A percentile compares a stretch with the other conserved stretches of the same genome.
Conservation (phyloP, 2,113 vertebrate species). For the Hippocampus mohnikei region DNA sequence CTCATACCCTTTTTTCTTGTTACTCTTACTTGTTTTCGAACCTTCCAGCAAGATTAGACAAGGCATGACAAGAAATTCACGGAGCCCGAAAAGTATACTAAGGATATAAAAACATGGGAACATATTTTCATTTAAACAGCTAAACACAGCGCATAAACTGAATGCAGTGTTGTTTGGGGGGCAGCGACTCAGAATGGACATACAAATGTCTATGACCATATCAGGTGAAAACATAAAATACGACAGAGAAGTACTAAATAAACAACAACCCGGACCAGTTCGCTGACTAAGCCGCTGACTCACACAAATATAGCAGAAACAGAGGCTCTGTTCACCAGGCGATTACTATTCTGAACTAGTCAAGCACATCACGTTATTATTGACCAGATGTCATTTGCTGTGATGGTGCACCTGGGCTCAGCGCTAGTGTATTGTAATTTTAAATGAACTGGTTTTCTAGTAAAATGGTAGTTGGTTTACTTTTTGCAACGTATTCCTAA, state of each 20-base stretch:
- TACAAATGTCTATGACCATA: too few relatives aligned
- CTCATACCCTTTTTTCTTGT: slow-evolving; percentile 45
- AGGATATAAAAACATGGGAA: background rate
- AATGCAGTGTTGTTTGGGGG: background rate
- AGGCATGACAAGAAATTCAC: slow-evolving; percentile 29
- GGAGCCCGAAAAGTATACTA: slow-evolving; percentile 8
- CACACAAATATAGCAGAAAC: background rate
- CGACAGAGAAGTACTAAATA: background rate
- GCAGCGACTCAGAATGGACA: too few relatives aligned
- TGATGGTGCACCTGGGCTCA: background rate
- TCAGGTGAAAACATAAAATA: background rate
- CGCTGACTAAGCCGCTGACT: background rate
- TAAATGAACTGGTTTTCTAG: background rate
- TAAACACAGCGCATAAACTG: background rate
- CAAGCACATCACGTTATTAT: background rate
- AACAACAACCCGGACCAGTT: background rate
- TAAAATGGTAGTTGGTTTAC: background rate
- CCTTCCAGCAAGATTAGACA: slow-evolving; percentile 42
- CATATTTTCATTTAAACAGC: background rate
- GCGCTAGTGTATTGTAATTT: background rate
- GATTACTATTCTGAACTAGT: background rate
- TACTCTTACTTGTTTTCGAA: slow-evolving; percentile 47
- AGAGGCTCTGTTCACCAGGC: background rate
- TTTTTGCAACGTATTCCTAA: background rate
- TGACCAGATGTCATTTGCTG: background rate